Evolutionary conservation across 92 coral and sea anemone species (phyloP), one percentile per base, ranked within the genome.

Genomic region (Palythoa grandis): DNA sequence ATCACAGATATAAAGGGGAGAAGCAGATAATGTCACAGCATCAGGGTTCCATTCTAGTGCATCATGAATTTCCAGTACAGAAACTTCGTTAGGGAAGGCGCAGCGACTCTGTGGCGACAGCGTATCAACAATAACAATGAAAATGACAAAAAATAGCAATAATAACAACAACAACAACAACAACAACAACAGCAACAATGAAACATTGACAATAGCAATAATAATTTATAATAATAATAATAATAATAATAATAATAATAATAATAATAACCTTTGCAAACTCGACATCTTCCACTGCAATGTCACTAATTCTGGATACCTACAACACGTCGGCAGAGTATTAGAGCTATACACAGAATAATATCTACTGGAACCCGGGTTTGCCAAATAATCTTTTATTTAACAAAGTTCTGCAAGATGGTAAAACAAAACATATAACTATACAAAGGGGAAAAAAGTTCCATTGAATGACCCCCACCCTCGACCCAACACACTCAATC

Each of bases 41-140:
- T 85, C 89, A 53, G 92, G 89, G 77, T 94, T 87, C 99, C 99
- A 96, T 63, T 91, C 98, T 65, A 90, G 91, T 5, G 87, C 92
- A 20, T 90, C 89, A 70, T 96, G 89, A 24, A 91, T 89, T 60
- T 96, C 99, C 4, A 96, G 90, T 39, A 92, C 91, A 24, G 98
- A 88, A 14, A 88, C 58, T 13, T 88, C 88, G 72, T 90, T 93
- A 12, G 99, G 99, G 83, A 94, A 96, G 11, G 94, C 96, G 4
- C 95, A 95, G 69, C 99, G 99, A 22, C 95, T 96, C 99, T 96
- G 88, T 2, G 1, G 19, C 4, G 17, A 35, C 74, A 37, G 40
- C 1, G 12, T 86, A 56, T 54, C 15, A 57, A 65, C 71, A 43
- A 43, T 43, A 29, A 29, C 35, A 29, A 29, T 29, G 35, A 29